Evolutionary conservation across 2,113 vertebrate species (phyloP).

Genomic region (Theristicus caerulescens): DNA sequence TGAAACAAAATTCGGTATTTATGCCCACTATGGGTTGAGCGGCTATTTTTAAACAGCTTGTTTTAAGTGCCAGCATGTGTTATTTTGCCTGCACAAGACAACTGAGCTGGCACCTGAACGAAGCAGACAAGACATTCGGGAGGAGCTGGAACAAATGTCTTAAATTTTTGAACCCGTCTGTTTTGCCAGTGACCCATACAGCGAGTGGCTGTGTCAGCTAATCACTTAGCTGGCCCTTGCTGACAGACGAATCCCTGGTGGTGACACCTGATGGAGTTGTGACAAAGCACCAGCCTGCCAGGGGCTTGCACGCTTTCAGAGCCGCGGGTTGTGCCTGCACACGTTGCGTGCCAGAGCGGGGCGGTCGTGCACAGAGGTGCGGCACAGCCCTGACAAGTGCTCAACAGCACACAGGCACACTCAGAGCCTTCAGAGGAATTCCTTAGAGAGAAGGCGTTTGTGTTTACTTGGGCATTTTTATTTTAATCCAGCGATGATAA

Average conservation of each 20-base stretch:
- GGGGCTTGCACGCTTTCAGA: not conserved
- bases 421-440: not conserved
- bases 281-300: constrained; percentile 22
- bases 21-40: not conserved
- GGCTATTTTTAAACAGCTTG: constrained; percentile 6
- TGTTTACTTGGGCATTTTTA: constrained; percentile 43
- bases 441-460: constrained; percentile 35
- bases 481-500: constrained; percentile 51
- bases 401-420: not conserved
- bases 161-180: constrained; percentile 73
- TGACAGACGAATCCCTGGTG: constrained; percentile 69
- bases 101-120: constrained; percentile 35
- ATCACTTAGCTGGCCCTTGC: constrained; percentile 60
- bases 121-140: constrained; percentile 54
- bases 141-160: constrained; percentile 67
- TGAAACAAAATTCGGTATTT: not conserved
- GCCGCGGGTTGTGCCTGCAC: not conserved
- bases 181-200: constrained; percentile 75
- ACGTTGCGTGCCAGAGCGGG: not conserved
- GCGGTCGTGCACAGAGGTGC: not conserved
- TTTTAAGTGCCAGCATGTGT: constrained; percentile 17
- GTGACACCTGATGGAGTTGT: constrained; percentile 27
- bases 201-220: constrained; percentile 68
- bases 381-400: not conserved
- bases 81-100: constrained; percentile 40